Evolutionary conservation across 37 sponge, comb jelly and placozoan genomes (phyloP), one percentile per base, ranked within the genome.

Genomic region (Amphimedon queenslandica): DNA sequence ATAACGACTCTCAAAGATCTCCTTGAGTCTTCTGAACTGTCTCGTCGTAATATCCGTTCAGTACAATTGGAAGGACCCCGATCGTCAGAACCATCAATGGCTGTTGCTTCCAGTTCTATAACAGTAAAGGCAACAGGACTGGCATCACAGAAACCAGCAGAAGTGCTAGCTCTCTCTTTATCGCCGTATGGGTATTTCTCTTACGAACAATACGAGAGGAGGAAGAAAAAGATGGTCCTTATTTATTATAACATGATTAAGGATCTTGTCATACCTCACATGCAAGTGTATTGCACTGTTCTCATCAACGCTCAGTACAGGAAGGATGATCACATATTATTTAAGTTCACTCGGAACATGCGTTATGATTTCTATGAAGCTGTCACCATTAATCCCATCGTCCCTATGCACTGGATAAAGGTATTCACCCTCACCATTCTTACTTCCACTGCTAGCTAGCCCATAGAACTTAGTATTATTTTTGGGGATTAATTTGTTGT

Each of bases 361-460:
- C 23, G 61, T 25, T 25, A 60, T n/a, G 27, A 60, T n/a, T 60
- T 60, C 27, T 60, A 60, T 60, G 27, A 60, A 60, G 8, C 61
- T 11, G 61, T 60, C 27, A 13, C 5, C 5, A 60, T 60, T 25
- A 25, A 13, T 60, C 61, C 61, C 21, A 5, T 60, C 23, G 61
- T 60, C 5, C 61, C 61, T 11, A 11, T 60, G 27, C 61, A 60
- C 28, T 60, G 61, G 61, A 25, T 60, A 6, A 60, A 60, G 61
- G 61, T 60, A n/a, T n/a, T n/a, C n/a, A n/a, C n/a, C n/a, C n/a
- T n/a, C n/a, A n/a, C n/a, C n/a, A n/a, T n/a, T n/a, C n/a, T n/a
- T n/a, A n/a, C n/a, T n/a, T n/a, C n/a, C n/a, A n/a, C n/a, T n/a
- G n/a, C n/a, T n/a, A n/a, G n/a, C n/a, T n/a, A n/a, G n/a, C n/a